Percentiles rank a stretch among this genome's conserved stretches.
These are phyloP conservation scores for Callithrix jacchus DNA, from an alignment of 2,113 vertebrate genomes.

Conservation along the genomic window DNA sequence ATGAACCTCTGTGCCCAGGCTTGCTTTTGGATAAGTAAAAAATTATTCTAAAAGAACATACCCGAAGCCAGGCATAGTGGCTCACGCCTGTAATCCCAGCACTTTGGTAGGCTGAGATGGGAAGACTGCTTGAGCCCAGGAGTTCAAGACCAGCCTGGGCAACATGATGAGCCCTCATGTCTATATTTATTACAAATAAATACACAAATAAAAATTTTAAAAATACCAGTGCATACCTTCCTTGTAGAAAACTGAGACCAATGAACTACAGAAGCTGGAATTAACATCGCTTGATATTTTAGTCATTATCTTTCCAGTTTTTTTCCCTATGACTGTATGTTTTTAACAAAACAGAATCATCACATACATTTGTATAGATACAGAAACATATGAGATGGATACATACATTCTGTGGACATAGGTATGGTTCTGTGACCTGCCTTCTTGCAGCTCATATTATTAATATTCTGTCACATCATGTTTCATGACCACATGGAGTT, in stretches of 20 bases:
- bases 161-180: no score
- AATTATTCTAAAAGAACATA: no score
- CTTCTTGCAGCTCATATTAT: background rate
- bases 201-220: no score
- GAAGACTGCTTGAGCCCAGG: no score
- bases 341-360: slow-evolving; percentile 5
- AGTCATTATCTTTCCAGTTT: background rate
- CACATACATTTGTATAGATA: background rate
- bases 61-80: no score
- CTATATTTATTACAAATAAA: no score
- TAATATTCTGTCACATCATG: background rate
- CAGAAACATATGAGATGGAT: background rate
- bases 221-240: slow-evolving; percentile 3
- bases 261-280: background rate
- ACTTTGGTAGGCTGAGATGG: no score
- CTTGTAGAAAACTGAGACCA: slow-evolving; percentile 32
- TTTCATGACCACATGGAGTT: background rate
- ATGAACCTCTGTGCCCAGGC: no score
- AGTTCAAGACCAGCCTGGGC: no score
- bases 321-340: background rate
- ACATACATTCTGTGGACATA: background rate
- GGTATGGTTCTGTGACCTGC: background rate
- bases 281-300: background rate
- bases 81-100: no score
- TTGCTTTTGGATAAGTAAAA: no score